Conservation (phyloP, 2,888 invertebrate species). For the Drosophila conformis region DNA sequence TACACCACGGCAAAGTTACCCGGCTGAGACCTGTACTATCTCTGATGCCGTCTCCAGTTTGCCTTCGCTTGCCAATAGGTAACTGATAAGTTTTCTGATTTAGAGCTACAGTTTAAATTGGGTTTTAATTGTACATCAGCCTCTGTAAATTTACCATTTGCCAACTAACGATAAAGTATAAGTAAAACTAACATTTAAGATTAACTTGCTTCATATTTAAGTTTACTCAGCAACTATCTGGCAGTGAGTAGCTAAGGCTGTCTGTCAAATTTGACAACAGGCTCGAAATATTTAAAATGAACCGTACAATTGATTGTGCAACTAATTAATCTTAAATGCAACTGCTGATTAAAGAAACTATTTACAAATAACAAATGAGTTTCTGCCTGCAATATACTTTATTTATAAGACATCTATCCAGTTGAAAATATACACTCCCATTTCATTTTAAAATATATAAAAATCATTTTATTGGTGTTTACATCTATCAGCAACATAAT, state of each 20-base stretch:
- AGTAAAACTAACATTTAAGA: constrained; percentile 15
- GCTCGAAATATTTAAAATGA: not conserved
- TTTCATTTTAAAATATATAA: not conserved
- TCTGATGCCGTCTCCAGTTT: constrained; percentile 12
- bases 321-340: not conserved
- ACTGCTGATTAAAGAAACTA: not conserved
- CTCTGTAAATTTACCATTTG: constrained; percentile 61
- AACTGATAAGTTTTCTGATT: constrained; percentile 72
- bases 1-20: constrained; percentile 35
- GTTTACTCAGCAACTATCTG: not conserved
- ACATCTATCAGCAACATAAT: constrained; percentile 25
- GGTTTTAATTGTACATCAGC: constrained; percentile 68
- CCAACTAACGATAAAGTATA: constrained; percentile 50
- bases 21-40: constrained; percentile 10
- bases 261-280: not conserved
- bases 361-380: not conserved
- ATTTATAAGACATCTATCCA: not conserved
- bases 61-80: constrained; percentile 44
- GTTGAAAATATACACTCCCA: not conserved
- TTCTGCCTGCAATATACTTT: not conserved
- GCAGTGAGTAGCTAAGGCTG: not conserved
- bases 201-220: not conserved
- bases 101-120: constrained; percentile 65
- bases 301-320: not conserved
- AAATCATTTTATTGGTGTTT: not conserved